Percentiles rank a stretch among this genome's conserved stretches.
Conservation (phyloP, 2,113 vertebrate species). For the Neofelis nebulosa region DNA sequence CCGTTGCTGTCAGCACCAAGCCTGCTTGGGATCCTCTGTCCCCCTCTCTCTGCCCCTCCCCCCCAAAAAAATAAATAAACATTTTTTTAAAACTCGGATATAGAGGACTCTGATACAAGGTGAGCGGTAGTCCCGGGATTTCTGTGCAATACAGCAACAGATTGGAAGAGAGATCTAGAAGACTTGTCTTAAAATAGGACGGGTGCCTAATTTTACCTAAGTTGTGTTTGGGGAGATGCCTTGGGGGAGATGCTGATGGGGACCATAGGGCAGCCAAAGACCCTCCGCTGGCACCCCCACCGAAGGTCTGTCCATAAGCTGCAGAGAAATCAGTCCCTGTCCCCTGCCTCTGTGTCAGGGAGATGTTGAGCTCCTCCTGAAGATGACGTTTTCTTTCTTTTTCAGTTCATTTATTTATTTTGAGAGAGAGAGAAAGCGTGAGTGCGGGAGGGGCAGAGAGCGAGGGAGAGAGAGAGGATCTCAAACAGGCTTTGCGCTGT, state of each 20-base stretch:
- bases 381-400: neutral
- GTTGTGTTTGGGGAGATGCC: neutral
- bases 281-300: rapidly evolving
- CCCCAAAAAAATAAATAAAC: too few relatives aligned
- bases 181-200: neutral
- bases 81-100: neutral
- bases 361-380: neutral
- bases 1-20: too few relatives aligned
- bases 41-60: too few relatives aligned
- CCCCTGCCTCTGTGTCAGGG: neutral
- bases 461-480: too few relatives aligned
- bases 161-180: neutral
- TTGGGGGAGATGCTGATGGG: too few relatives aligned
- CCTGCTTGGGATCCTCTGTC: too few relatives aligned
- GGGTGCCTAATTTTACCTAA: neutral
- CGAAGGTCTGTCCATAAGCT: neutral
- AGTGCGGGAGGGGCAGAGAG: too few relatives aligned
- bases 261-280: neutral
- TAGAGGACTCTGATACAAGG: neutral
- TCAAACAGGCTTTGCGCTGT: too few relatives aligned
- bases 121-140: neutral
- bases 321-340: neutral
- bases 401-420: too few relatives aligned
- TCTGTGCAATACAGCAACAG: neutral
- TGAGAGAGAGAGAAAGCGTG: too few relatives aligned